phyloP scores from a whole-genome alignment of 1,140 invertebrate genomes.

The Aphidius ervi region DNA sequence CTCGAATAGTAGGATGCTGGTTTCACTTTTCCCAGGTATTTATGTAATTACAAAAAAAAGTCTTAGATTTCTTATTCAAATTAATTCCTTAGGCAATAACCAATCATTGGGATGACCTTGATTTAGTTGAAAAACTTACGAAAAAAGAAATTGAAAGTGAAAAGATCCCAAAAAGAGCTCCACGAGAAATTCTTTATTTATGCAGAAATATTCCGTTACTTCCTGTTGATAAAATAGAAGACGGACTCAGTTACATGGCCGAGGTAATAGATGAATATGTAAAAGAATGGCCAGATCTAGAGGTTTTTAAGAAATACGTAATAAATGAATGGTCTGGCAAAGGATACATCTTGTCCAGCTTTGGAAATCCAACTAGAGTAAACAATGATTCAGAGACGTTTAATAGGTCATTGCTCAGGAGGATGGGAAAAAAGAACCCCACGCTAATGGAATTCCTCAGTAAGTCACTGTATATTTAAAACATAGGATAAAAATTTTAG shows the following conservation, averaged over 20 bases:
- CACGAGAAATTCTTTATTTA: neutral
- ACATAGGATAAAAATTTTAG: no score
- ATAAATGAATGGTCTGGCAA: neutral
- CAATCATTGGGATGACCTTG: neutral
- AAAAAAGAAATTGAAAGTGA: no score
- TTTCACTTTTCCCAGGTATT: conserved; percentile 16
- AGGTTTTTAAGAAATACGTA: neutral
- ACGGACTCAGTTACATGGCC: neutral
- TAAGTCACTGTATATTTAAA: no score
- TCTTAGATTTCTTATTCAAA: neutral
- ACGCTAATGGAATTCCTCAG: no score
- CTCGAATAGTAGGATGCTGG: conserved; percentile 12
- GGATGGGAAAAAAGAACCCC: neutral
- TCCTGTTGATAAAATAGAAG: neutral
- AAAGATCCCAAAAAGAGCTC: neutral
- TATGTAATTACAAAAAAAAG: conserved; percentile 25
- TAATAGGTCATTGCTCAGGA: neutral
- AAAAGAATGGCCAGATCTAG: neutral
- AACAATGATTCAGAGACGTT: conserved; percentile 5
- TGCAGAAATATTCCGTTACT: neutral
- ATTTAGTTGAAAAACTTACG: no score
- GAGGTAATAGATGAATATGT: neutral
- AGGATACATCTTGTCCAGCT: neutral
- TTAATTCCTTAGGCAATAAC: neutral
- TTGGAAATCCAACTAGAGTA: neutral